These are phyloP conservation scores for Stylophora pistillata DNA, from an alignment of 64 coral and sea anemone genomes.

Conservation along the genomic window DNA sequence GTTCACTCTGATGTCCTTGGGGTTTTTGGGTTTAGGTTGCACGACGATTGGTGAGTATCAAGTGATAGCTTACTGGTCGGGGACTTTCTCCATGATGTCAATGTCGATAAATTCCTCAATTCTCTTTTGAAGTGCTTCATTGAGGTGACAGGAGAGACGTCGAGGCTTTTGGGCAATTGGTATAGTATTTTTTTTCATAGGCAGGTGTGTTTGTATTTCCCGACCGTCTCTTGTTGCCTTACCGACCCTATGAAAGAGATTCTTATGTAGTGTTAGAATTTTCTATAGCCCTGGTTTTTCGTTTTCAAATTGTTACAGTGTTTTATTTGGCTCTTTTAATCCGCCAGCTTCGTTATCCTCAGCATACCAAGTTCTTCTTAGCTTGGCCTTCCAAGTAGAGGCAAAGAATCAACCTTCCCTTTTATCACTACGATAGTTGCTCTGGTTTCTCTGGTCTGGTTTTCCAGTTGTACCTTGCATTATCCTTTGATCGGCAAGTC, in stretches of 20 bases:
- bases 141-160: conserved; percentile 54
- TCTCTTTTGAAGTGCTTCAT: conserved; percentile 25
- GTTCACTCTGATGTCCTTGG: conserved; percentile 53
- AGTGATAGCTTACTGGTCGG: conserved; percentile 61
- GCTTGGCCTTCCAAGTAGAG: conserved; percentile 31
- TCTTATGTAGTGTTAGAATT: conserved; percentile 5
- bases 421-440: conserved; percentile 29
- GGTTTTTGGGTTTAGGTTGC: conserved; percentile 83
- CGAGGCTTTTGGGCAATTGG: conserved; percentile 71
- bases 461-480: conserved; percentile 1
- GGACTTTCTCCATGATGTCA: conserved; percentile 64
- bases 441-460: conserved; percentile 15
- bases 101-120: conserved; percentile 58
- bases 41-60: conserved; percentile 72
- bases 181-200: conserved; percentile 56
- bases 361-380: conserved; percentile 65
- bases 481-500: conserved; percentile 47
- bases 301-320: conserved; percentile 8
- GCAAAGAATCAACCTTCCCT: conserved; percentile 43
- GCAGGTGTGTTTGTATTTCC: conserved; percentile 45
- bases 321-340: conserved; percentile 44
- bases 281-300: neutral
- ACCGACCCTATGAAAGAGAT: conserved; percentile 22
- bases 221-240: conserved; percentile 40
- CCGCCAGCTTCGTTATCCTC: conserved; percentile 40